Evolutionary conservation across 2,888 invertebrate genomes (phyloP), one percentile per base, ranked within the genome.

Genomic region (Tribolium freemani): DNA sequence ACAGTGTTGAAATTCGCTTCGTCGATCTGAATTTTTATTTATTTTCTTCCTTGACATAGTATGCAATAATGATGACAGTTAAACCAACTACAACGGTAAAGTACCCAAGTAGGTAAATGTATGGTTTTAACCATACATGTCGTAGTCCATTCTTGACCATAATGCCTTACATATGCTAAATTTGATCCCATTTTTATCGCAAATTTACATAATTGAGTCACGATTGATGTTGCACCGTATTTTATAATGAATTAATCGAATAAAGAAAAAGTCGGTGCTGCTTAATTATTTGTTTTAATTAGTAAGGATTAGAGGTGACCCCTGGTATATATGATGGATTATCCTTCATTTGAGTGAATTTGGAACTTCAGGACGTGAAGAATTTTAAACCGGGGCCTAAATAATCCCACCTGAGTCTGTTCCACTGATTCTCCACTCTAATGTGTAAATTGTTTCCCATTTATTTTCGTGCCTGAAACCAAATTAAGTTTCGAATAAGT

Each of bases 391-490:
- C 72, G 69, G 68, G 30, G 64, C 70, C 71, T 76, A 76, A 77
- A 75, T 75, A 78, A 75, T 67, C 67, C 66, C 66, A 66, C 66
- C 69, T 45, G 58, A 63, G 64, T 51, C 50, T 48, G 13, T 31
- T 48, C 60, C 21, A 21, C 48, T 30, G 21, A 30, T 31, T 56
- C 60, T 60, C 60, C 46, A 57, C 68, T 75, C 64, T 60, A 68
- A 75, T 58, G 76, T 78, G 78, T 78, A 79, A 80, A 80, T 79
- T 80, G 79, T 78, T 79, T 77, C 75, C 74, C 78, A 78, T 77
- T 80, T 78, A 77, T 78, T 78, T 77, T 78, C 77, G 60, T 71
- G 77, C 75, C 77, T 71, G 77, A 75, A 79, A 79, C 78, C 79
- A 79, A 80, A 80, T 79, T 77, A 79, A 78, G 75, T 76, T 76